These are phyloP conservation scores for Drosophila rellima DNA, from an alignment of 2,888 invertebrate species.

Conservation along the genomic window DNA sequence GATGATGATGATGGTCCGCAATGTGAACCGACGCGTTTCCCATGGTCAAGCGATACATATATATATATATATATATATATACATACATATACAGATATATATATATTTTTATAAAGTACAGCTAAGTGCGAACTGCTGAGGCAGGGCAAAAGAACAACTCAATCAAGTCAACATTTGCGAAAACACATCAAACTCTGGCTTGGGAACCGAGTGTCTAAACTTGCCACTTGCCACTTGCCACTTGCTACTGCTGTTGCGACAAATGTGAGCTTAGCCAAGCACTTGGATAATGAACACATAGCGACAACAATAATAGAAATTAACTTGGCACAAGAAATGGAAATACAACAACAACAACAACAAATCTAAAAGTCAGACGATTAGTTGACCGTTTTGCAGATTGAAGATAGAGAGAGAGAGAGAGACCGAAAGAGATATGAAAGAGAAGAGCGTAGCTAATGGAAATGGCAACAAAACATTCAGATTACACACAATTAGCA, in stretches of 20 bases:
- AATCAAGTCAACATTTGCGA: slow-evolving; percentile 73
- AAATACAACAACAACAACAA: slow-evolving; percentile 22
- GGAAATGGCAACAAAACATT: slow-evolving; percentile 43
- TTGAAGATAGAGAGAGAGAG: slow-evolving; percentile 38
- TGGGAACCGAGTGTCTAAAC: slow-evolving; percentile 73
- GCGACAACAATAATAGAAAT: slow-evolving; percentile 69
- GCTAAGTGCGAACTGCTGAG: slow-evolving; percentile 70
- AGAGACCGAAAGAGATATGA: slow-evolving; percentile 28
- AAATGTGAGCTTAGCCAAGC: slow-evolving; percentile 58
- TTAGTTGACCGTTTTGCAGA: slow-evolving; percentile 69
- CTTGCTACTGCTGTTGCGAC: slow-evolving; percentile 47
- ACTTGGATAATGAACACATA: slow-evolving; percentile 46
- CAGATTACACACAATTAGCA: slow-evolving; percentile 50
- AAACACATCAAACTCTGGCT: slow-evolving; percentile 30
- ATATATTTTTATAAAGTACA: slow-evolving; percentile 62
- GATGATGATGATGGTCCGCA: slow-evolving; percentile 47
- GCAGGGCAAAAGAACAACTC: slow-evolving; percentile 74
- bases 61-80: slow-evolving; percentile 25
- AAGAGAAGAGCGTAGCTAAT: slow-evolving; percentile 42
- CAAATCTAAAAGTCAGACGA: slow-evolving; percentile 43
- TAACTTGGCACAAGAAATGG: slow-evolving; percentile 48
- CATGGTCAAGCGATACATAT: slow-evolving; percentile 64
- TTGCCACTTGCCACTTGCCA: slow-evolving; percentile 41
- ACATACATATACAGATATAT: slow-evolving; percentile 35
- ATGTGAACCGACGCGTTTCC: slow-evolving; percentile 58